phyloP scores from a whole-genome alignment of 1,140 invertebrate species.

The Doryteuthis pealeii region DNA sequence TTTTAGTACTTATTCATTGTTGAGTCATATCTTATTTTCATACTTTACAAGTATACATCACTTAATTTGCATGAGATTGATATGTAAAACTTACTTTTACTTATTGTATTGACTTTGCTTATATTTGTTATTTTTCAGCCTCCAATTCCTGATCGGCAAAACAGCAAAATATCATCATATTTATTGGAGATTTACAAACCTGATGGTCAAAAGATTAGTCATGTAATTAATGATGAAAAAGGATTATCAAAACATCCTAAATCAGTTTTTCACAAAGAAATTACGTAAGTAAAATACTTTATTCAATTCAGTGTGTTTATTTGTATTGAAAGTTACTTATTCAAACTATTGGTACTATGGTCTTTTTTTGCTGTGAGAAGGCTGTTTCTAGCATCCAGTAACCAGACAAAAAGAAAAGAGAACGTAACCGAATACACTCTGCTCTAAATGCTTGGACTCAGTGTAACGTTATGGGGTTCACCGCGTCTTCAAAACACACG shows the following conservation, averaged over 20 bases:
- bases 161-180: not conserved
- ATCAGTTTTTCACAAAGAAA: not conserved
- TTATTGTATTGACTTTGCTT: no score
- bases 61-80: no score
- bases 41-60: no score
- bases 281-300: not conserved
- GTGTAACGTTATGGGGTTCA: no score
- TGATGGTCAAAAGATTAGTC: not conserved
- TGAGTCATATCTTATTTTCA: no score
- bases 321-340: not conserved
- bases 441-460: no score
- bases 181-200: not conserved
- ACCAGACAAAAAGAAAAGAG: not conserved
- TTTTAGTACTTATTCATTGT: no score
- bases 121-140: no score
- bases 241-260: constrained; percentile 3
- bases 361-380: not conserved
- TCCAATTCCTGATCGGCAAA: not conserved
- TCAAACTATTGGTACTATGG: not conserved
- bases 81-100: no score
- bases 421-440: no score
- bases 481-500: no score
- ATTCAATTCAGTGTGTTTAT: not conserved
- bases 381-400: not conserved
- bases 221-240: not conserved